Evolutionary conservation across 2,797 vertebrate species (phyloP).

Genomic region (Ptychadena robeensis): DNA sequence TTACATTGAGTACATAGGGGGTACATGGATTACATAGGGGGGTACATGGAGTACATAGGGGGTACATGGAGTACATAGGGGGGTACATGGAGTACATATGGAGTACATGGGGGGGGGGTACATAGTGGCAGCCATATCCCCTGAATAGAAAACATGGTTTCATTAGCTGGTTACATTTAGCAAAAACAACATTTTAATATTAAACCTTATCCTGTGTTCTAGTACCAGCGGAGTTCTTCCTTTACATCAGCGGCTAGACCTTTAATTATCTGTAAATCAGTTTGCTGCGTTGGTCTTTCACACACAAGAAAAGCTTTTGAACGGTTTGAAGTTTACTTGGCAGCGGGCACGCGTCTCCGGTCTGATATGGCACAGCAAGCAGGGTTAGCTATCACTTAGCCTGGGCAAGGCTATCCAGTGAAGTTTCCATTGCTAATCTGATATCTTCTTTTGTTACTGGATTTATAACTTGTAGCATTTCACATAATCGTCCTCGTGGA

Average conservation of each 20-base stretch:
- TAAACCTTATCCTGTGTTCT: not conserved
- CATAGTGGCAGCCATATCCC: no score
- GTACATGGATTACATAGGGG: no score
- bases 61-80: no score
- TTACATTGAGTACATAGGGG: no score
- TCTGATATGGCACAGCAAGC: conserved; percentile 23
- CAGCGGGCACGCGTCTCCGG: not conserved
- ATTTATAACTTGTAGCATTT: conserved; percentile 47
- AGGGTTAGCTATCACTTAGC: conserved; percentile 51
- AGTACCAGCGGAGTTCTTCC: not conserved
- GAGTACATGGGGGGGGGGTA: no score
- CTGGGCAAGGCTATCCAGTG: conserved; percentile 52
- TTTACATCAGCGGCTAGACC: not conserved
- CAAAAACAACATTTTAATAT: not conserved
- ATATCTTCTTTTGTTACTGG: conserved; percentile 59
- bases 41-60: no score
- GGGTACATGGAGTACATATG: no score
- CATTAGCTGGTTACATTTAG: no score
- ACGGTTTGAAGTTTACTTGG: conserved; percentile 5
- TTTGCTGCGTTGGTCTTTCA: not conserved
- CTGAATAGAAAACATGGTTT: no score
- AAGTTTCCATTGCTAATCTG: conserved; percentile 61
- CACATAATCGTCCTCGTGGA: conserved; percentile 23
- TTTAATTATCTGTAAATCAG: not conserved
- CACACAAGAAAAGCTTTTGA: not conserved